Evolutionary conservation across 2,888 invertebrate species (phyloP).

Genomic region (Kuschelorhynchus macadamiae): DNA sequence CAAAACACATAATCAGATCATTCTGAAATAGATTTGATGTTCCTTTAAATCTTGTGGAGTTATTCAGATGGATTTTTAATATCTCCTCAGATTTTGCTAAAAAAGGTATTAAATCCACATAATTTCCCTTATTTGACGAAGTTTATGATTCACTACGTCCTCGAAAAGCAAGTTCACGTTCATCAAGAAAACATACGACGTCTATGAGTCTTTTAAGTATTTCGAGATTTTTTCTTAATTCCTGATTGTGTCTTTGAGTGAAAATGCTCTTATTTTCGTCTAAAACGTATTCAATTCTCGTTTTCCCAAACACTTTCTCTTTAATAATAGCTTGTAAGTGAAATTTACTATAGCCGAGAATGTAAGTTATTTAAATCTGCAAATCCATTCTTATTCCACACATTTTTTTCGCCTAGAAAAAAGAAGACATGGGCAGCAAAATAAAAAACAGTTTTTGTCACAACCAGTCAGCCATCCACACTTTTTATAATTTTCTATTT

Average conservation of each 20-base stretch:
- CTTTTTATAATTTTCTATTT: conserved; percentile 3
- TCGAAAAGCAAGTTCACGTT: conserved; percentile 50
- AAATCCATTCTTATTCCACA: conserved; percentile 22
- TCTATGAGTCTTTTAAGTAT: conserved; percentile 49
- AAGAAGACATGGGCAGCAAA: neutral
- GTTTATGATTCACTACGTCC: conserved; percentile 31
- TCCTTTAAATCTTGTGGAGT: conserved; percentile 53
- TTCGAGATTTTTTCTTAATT: conserved; percentile 52
- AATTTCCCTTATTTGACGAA: conserved; percentile 29
- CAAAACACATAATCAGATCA: conserved; percentile 48
- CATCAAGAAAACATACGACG: conserved; percentile 36
- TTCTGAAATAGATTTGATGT: conserved; percentile 56
- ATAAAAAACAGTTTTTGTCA: neutral
- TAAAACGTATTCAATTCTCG: conserved; percentile 19
- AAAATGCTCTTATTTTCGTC: conserved; percentile 21
- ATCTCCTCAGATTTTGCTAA: conserved; percentile 49
- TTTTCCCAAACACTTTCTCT: conserved; percentile 42
- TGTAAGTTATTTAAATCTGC: conserved; percentile 39
- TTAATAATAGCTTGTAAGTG: conserved; percentile 34
- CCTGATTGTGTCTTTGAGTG: conserved; percentile 47
- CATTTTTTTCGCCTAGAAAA: conserved; percentile 28
- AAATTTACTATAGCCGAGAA: conserved; percentile 16
- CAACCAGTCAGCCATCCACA: conserved; percentile 27
- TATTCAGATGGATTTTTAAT: conserved; percentile 52
- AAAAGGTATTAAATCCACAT: conserved; percentile 21